Percentiles rank a stretch among this genome's conserved stretches.
Evolutionary conservation across 2,888 invertebrate species (phyloP).

Genomic region (Ceriagrion tenellum): DNA sequence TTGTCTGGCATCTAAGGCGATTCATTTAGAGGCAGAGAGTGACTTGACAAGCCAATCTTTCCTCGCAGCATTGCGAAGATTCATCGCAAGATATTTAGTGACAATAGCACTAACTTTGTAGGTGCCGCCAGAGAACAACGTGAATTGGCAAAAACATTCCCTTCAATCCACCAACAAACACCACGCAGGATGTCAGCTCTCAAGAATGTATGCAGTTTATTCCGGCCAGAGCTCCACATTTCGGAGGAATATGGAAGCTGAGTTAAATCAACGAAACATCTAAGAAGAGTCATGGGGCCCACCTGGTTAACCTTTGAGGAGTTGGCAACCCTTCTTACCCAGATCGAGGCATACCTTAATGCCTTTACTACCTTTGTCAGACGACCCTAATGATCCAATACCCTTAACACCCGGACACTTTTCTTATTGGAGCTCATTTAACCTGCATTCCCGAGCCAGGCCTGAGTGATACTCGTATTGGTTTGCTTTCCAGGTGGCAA

Average conservation of each 20-base stretch:
- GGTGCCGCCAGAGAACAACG: neutral
- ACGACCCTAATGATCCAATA: neutral
- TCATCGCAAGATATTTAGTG: neutral
- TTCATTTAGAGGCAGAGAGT: neutral
- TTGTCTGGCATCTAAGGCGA: too few species aligned
- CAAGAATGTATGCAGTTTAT: neutral
- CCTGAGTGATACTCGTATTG: neutral
- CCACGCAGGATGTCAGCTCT: neutral
- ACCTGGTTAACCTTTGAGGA: neutral
- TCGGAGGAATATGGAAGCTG: neutral
- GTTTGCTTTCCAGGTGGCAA: slow-evolving; percentile 2
- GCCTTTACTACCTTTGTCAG: neutral
- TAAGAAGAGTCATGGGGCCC: slow-evolving; percentile 10
- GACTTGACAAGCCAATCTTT: neutral
- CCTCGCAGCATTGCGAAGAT: neutral
- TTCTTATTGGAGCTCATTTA: neutral
- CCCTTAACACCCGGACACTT: neutral
- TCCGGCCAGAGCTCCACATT: neutral
- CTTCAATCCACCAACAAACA: neutral
- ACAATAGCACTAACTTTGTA: neutral
- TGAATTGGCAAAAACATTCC: neutral
- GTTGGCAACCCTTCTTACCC: neutral
- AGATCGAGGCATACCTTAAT: neutral
- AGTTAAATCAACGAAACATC: neutral
- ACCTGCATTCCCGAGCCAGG: neutral